Evolutionary conservation across 2,797 vertebrate species (phyloP).

Genomic region (Benthosema pterotum): DNA sequence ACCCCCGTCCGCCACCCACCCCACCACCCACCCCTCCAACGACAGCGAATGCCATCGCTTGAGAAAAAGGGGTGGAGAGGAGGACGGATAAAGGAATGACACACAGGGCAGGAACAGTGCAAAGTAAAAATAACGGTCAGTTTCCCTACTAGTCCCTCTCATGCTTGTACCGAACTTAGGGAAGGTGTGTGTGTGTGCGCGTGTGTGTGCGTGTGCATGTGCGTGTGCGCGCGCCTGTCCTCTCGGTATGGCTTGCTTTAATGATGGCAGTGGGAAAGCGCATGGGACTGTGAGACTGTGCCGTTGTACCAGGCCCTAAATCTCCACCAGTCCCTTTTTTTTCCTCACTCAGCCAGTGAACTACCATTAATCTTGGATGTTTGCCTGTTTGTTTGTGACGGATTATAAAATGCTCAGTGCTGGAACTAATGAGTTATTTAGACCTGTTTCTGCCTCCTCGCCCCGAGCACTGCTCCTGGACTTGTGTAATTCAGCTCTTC

Average conservation of each 20-base stretch:
- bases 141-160: slow-evolving; percentile 40
- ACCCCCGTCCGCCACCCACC: background rate
- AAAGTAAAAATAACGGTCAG: slow-evolving; percentile 53
- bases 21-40: slow-evolving; percentile 24
- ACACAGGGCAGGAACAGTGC: slow-evolving; percentile 45
- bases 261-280: slow-evolving; percentile 20
- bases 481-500: slow-evolving; percentile 23
- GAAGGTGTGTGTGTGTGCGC: slow-evolving; percentile 25
- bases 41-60: slow-evolving; percentile 1
- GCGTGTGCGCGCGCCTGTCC: slow-evolving; percentile 9
- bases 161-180: slow-evolving; percentile 20
- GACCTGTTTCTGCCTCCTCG: slow-evolving; percentile 26
- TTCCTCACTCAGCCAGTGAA: slow-evolving; percentile 51
- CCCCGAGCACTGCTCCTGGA: slow-evolving; percentile 11
- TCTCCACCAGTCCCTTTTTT: slow-evolving; percentile 54
- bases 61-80: slow-evolving; percentile 13
- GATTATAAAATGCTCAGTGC: slow-evolving; percentile 56
- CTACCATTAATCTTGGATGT: slow-evolving; percentile 67
- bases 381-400: slow-evolving; percentile 69
- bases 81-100: slow-evolving; percentile 40
- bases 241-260: too few relatives aligned
- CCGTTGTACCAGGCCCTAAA: slow-evolving; percentile 33
- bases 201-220: slow-evolving; percentile 18
- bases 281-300: slow-evolving; percentile 25
- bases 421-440: slow-evolving; percentile 67